Evolutionary conservation across 2,888 invertebrate species (phyloP).

Genomic region (Polia nebulosa): DNA sequence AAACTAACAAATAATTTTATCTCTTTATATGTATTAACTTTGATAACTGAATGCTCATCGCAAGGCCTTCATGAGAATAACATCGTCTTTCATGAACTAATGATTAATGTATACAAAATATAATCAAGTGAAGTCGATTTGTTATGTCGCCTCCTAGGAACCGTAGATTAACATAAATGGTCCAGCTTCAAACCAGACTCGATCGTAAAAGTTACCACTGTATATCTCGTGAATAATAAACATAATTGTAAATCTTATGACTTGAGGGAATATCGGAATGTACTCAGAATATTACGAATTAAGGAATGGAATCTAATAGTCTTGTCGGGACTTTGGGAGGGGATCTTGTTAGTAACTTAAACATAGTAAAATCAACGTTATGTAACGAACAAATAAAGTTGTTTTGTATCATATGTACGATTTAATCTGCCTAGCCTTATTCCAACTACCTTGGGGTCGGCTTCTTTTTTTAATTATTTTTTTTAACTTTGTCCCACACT

Average conservation of each 20-base stretch:
- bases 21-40: too few species aligned
- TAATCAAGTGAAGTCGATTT: slow-evolving; percentile 30
- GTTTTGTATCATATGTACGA: too few species aligned
- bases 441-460: too few species aligned
- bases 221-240: slow-evolving; percentile 53
- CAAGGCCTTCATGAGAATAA: not conserved
- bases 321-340: too few species aligned
- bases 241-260: slow-evolving; percentile 51
- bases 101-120: slow-evolving; percentile 29
- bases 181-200: slow-evolving; percentile 36
- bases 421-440: too few species aligned
- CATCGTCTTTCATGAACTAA: slow-evolving; percentile 16
- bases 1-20: too few species aligned
- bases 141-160: slow-evolving; percentile 31
- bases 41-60: not conserved
- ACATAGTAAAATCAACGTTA: not conserved
- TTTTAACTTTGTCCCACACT: too few species aligned
- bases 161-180: slow-evolving; percentile 54
- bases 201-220: slow-evolving; percentile 54
- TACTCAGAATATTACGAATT: slow-evolving; percentile 35
- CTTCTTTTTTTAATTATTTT: too few species aligned
- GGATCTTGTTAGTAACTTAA: not conserved
- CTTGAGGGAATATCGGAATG: slow-evolving; percentile 36
- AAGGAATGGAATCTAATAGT: slow-evolving; percentile 18
- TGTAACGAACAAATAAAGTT: not conserved